Conservation (phyloP, 23 tunicate species). For the Aplidium turbinatum region DNA sequence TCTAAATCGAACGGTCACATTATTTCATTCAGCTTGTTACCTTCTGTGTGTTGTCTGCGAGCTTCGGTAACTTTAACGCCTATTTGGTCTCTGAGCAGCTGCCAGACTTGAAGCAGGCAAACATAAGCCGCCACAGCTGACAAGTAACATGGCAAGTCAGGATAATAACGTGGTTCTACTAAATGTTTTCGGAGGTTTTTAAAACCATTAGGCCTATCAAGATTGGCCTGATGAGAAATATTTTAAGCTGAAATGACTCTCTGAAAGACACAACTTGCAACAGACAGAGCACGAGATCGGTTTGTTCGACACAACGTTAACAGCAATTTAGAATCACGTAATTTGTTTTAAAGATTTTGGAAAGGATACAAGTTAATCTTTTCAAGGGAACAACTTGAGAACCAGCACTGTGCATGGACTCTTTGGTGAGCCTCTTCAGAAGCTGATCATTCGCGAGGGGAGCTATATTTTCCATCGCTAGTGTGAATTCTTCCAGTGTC, state of each 20-base stretch:
- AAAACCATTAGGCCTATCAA: no score
- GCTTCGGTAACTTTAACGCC: conserved; percentile 35
- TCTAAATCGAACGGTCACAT: no score
- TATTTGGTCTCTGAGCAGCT: conserved; percentile 60
- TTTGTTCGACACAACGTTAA: no score
- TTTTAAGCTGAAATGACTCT: neutral
- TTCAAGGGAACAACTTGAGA: conserved; percentile 38
- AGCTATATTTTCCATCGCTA: conserved; percentile 62
- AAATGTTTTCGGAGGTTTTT: no score
- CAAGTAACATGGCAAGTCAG: no score
- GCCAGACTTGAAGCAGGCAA: conserved; percentile 61
- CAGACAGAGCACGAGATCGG: no score
- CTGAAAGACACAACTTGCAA: no score
- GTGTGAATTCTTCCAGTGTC: conserved; percentile 61
- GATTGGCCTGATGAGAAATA: no score
- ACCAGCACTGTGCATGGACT: conserved; percentile 61
- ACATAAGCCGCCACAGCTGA: conserved; percentile 69
- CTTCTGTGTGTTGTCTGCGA: conserved; percentile 11
- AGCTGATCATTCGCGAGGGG: conserved; percentile 73
- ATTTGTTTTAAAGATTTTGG: neutral
- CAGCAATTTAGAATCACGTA: no score
- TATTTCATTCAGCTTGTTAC: no score
- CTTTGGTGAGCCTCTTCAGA: conserved; percentile 42
- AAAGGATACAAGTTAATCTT: conserved; percentile 43
- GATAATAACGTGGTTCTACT: no score